Percentiles rank a stretch among this genome's conserved stretches.
Evolutionary conservation across 1,140 invertebrate genomes (phyloP).

Genomic region (Wasmannia auropunctata): DNA sequence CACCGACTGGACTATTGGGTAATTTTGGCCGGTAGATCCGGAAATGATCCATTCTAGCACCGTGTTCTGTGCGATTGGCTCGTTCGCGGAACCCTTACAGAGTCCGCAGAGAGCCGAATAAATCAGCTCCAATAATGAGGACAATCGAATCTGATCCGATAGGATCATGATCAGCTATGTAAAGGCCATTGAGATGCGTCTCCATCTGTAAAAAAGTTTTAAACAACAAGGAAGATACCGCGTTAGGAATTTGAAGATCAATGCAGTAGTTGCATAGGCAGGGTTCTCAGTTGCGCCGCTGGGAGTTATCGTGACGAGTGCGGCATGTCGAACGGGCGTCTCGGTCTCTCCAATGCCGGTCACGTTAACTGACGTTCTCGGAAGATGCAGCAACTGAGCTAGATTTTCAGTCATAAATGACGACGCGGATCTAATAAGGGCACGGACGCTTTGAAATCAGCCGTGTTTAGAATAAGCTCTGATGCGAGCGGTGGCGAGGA

Average conservation of each 20-base stretch:
- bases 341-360: too few species aligned
- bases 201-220: too few species aligned
- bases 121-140: too few species aligned
- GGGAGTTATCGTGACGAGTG: too few species aligned
- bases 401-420: not conserved
- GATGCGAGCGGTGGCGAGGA: too few species aligned
- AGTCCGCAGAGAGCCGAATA: not conserved
- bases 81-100: not conserved
- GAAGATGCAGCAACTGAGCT: not conserved
- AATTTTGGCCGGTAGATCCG: too few species aligned
- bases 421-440: not conserved
- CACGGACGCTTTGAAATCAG: not conserved
- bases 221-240: not conserved
- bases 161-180: not conserved
- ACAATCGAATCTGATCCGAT: not conserved
- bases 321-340: too few species aligned
- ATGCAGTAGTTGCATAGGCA: not conserved
- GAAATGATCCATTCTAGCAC: too few species aligned
- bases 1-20: too few species aligned
- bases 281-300: not conserved
- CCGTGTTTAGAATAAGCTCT: not conserved
- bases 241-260: not conserved
- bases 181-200: too few species aligned
- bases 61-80: too few species aligned
- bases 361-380: too few species aligned